A percentile compares a stretch with the other conserved stretches of the same genome.
phyloP scores from a whole-genome alignment of 2,888 invertebrate species.

The Miltochrista miniata region DNA sequence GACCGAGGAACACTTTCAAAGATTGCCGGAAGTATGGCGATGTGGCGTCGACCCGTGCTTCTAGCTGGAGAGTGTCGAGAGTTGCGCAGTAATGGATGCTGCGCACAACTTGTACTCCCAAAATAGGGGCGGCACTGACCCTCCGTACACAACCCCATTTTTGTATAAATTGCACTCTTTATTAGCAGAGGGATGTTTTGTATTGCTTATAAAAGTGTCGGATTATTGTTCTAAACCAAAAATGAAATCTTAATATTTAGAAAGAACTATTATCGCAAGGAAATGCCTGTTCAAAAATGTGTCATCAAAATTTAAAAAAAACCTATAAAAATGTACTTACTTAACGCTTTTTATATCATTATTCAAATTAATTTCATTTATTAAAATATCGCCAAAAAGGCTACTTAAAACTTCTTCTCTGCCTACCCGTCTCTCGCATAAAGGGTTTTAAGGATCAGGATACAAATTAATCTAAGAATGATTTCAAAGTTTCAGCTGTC shows the following conservation, averaged over 20 bases:
- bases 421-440: too few species aligned
- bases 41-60: slow-evolving; percentile 63
- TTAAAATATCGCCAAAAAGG: too few species aligned
- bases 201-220: slow-evolving; percentile 41
- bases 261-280: too few species aligned
- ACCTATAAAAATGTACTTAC: too few species aligned
- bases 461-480: too few species aligned
- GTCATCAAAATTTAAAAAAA: too few species aligned
- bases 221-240: slow-evolving; percentile 35
- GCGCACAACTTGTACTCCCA: slow-evolving; percentile 57
- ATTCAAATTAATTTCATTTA: too few species aligned
- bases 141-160: slow-evolving; percentile 62
- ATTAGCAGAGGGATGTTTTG: slow-evolving; percentile 65
- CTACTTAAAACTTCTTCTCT: too few species aligned
- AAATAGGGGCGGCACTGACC: slow-evolving; percentile 72
- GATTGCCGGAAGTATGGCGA: slow-evolving; percentile 70
- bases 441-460: too few species aligned
- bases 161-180: slow-evolving; percentile 61
- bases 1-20: slow-evolving; percentile 51
- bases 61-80: slow-evolving; percentile 63
- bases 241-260: slow-evolving; percentile 29
- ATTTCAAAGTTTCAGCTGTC: too few species aligned
- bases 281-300: too few species aligned
- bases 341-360: too few species aligned
- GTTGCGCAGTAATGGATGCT: slow-evolving; percentile 80